A percentile compares a stretch with the other conserved stretches of the same genome.
Evolutionary conservation across 2,888 invertebrate species (phyloP).

Genomic region (Leptopilina syphax): DNA sequence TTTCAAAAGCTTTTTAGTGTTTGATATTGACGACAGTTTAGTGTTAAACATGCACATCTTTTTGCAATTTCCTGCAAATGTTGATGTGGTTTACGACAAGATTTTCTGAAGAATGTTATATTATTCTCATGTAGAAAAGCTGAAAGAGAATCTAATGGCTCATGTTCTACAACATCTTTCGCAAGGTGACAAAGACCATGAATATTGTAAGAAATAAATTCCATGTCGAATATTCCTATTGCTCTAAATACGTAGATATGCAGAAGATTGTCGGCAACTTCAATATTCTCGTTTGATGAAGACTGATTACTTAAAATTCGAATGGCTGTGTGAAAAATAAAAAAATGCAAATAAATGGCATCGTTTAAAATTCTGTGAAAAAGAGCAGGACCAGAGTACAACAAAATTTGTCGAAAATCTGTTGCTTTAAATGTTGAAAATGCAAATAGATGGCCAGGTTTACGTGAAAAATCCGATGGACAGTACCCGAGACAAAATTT

Average conservation of each 20-base stretch:
- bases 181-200: conserved; percentile 41
- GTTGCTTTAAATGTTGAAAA: conserved; percentile 45
- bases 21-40: conserved; percentile 13
- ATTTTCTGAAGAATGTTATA: conserved; percentile 44
- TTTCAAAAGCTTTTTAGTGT: background rate
- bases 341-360: conserved; percentile 46
- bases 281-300: background rate
- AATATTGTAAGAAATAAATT: conserved; percentile 44
- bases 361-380: conserved; percentile 37
- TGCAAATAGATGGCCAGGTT: conserved; percentile 24
- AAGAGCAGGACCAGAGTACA: conserved; percentile 45
- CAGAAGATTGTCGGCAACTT: background rate
- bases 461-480: conserved; percentile 47
- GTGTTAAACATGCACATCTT: background rate
- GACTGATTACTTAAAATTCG: conserved; percentile 33
- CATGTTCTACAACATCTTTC: conserved; percentile 41
- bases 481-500: background rate
- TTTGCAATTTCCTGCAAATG: conserved; percentile 43
- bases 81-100: conserved; percentile 43
- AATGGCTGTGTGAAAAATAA: conserved; percentile 41
- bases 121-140: conserved; percentile 51
- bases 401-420: conserved; percentile 44
- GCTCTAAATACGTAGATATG: conserved; percentile 21
- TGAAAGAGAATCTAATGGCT: conserved; percentile 45
- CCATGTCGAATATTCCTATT: conserved; percentile 15